Evolutionary conservation across 2,113 vertebrate genomes (phyloP).

Genomic region (Pleuronectes platessa): DNA sequence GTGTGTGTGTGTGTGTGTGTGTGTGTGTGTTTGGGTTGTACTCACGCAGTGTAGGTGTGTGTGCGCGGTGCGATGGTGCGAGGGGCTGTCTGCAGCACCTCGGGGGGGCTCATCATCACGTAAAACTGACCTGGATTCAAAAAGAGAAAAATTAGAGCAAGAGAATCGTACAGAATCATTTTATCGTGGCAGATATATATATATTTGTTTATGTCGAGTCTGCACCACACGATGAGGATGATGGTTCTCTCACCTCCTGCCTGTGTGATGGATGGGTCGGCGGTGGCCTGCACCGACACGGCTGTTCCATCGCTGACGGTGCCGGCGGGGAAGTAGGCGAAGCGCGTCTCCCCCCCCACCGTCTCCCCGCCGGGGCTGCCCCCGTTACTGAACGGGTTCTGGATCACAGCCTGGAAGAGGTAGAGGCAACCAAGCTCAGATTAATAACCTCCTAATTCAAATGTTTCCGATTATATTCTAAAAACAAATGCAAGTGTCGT

Average conservation of each 20-base stretch:
- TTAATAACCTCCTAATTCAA: background rate
- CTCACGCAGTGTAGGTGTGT: constrained; percentile 90
- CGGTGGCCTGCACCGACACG: constrained; percentile 86
- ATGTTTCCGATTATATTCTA: no score
- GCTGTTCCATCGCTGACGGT: constrained; percentile 88
- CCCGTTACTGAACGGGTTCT: constrained; percentile 94
- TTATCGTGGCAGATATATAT: no score
- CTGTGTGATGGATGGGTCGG: constrained; percentile 87
- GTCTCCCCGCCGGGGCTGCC: constrained; percentile 89
- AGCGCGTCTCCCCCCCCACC: constrained; percentile 89
- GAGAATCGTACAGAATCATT: no score
- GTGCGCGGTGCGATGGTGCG: constrained; percentile 90
- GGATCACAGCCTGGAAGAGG: constrained; percentile 88
- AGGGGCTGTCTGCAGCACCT: constrained; percentile 88
- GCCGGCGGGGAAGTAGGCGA: constrained; percentile 91
- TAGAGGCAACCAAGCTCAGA: no score
- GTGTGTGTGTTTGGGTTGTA: constrained; percentile 18
- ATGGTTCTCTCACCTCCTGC: constrained; percentile 82
- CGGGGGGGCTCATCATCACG: constrained; percentile 93
- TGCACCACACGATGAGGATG: no score
- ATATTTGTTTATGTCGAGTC: background rate
- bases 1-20: constrained; percentile 80
- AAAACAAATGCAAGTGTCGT: no score
- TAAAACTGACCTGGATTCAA: constrained; percentile 88
- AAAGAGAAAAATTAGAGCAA: background rate